A percentile compares a stretch with the other conserved stretches of the same genome.
Evolutionary conservation across 2,888 invertebrate genomes (phyloP).

Genomic region (Trissolcus japonicus): DNA sequence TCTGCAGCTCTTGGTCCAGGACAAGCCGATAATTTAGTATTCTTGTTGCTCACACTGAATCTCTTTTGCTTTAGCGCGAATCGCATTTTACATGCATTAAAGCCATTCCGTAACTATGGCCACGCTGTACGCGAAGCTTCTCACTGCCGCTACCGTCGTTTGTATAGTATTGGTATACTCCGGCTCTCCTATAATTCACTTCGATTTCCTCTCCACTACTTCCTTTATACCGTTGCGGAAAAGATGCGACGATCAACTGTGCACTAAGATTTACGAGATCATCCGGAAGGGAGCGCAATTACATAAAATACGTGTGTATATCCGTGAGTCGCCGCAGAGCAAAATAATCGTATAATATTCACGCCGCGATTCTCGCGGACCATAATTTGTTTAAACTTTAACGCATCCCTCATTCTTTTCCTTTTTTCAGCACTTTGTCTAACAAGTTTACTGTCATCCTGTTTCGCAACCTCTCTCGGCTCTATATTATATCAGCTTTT

Average conservation of each 20-base stretch:
- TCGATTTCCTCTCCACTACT: constrained; percentile 57
- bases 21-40: constrained; percentile 71
- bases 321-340: constrained; percentile 18
- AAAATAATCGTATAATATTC: constrained; percentile 35
- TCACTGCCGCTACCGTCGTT: constrained; percentile 39
- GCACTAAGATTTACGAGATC: constrained; percentile 64
- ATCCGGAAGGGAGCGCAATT: constrained; percentile 62
- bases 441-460: not conserved
- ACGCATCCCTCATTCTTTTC: not conserved
- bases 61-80: constrained; percentile 59
- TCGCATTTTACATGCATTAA: constrained; percentile 68
- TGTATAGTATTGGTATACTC: constrained; percentile 15
- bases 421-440: not conserved
- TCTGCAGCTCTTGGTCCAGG: constrained; percentile 59
- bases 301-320: constrained; percentile 60
- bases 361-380: constrained; percentile 17
- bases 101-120: constrained; percentile 58
- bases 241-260: constrained; percentile 53
- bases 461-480: not conserved
- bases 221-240: constrained; percentile 53
- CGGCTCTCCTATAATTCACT: constrained; percentile 51
- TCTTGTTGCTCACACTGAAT: constrained; percentile 66
- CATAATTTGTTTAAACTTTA: constrained; percentile 31
- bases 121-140: constrained; percentile 50
- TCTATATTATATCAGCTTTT: no score